Evolutionary conservation across 2,888 invertebrate genomes (phyloP).

Genomic region (Selenia dentaria): DNA sequence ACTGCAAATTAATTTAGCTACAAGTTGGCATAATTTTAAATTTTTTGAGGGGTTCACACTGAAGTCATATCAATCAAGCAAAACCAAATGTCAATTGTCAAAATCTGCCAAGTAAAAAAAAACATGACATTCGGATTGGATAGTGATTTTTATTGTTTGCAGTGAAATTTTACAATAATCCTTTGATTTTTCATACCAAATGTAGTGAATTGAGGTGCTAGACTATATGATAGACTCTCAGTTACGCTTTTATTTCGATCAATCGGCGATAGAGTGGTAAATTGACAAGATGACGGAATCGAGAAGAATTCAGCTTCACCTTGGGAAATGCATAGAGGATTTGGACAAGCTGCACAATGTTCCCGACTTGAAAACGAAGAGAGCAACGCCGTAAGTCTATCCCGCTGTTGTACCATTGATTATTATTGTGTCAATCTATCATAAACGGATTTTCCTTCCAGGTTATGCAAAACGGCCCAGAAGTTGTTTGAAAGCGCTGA

Average conservation of each 20-base stretch:
- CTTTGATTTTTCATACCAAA: constrained; percentile 61
- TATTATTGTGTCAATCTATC: too few relatives aligned
- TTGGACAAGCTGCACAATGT: constrained; percentile 80
- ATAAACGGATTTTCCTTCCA: constrained; percentile 35
- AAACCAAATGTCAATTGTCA: constrained; percentile 30
- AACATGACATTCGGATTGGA: constrained; percentile 61
- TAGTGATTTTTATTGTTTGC: constrained; percentile 70
- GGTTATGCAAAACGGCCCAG: constrained; percentile 84
- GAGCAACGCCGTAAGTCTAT: constrained; percentile 78
- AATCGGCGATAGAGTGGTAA: constrained; percentile 36
- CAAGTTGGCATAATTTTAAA: too few relatives aligned
- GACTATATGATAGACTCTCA: constrained; percentile 46
- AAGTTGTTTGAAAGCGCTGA: constrained; percentile 85
- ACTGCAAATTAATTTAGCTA: too few relatives aligned
- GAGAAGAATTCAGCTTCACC: constrained; percentile 78
- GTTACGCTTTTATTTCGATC: constrained; percentile 40
- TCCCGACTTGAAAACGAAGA: constrained; percentile 76
- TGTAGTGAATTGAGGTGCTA: constrained; percentile 61
- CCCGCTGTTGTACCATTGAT: not conserved
- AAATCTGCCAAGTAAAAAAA: constrained; percentile 48
- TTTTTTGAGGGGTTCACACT: too few relatives aligned
- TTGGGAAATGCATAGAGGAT: constrained; percentile 84
- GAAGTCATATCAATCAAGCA: too few relatives aligned
- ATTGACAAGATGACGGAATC: constrained; percentile 75
- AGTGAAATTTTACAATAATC: constrained; percentile 59